Evolutionary conservation across 2,113 vertebrate genomes (phyloP), one percentile per base, ranked within the genome.

Genomic region (Ivindomyrus marchei): DNA sequence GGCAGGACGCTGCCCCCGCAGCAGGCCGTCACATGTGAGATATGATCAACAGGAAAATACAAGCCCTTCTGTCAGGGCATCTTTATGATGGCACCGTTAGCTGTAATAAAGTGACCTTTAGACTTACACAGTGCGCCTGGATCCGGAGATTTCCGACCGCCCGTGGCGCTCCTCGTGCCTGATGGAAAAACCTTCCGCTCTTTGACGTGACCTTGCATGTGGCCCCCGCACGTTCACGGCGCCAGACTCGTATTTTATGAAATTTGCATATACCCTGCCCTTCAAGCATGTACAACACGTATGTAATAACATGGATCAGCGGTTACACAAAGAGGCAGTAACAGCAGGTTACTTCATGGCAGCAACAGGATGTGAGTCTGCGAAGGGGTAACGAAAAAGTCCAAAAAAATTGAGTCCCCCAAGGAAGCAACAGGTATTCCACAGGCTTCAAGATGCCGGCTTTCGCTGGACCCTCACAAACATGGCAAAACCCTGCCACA

Each of bases 51-150:
- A 36, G 21, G 45, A 56, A 80, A 87, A 87, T 31, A 88, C 52
- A 66, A 56, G 53, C 36, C 39, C 36, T 45, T 39, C 56, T 66
- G 21, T 88, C 56, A 62, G 36, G 39, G 21, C 36, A 24, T 17
- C 47, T 87, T 53, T 88, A 31, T 27, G 36, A 31, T 39, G 53
- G 24, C 47, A 39, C 85, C 2, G 27, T 19, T 31, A 88, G 17
- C 53, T 58, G 87, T 62, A 87, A 87, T 47, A 50, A 87, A 31
- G 6, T 85, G 83, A 87, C 85, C 85, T 47, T 53, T 36, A 47
- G 50, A 24, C 49, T 87, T 3, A 56, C 27, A 36, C 46, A 19
- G n/a, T 27, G 85, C 1, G 31, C 7, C 50, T 15, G 85, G 11
- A 21, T 39, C 50, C 50, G 31, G 27, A 53, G 50, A 39, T 87